These are phyloP conservation scores for Heliocidaris erythrogramma DNA, from an alignment of 35 echinoderm and acorn worm genomes.

Conservation along the genomic window DNA sequence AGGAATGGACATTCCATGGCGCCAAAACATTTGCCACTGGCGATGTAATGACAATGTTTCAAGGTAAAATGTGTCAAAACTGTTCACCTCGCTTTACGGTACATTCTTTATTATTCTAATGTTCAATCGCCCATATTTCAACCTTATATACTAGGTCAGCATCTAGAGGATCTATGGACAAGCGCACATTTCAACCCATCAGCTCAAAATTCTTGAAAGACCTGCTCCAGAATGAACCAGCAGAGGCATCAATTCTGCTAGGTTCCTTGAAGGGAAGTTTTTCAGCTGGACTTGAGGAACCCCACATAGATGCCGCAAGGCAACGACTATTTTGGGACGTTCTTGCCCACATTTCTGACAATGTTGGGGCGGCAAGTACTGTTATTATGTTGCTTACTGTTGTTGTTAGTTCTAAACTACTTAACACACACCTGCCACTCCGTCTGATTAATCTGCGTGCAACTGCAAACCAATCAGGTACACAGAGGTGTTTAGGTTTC, in stretches of 20 bases:
- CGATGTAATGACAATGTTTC: too few relatives aligned
- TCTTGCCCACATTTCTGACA: slow-evolving; percentile 51
- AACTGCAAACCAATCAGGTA: neutral
- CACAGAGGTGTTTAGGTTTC: neutral
- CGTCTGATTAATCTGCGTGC: slow-evolving; percentile 12
- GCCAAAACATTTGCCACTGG: too few relatives aligned
- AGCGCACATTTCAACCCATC: neutral
- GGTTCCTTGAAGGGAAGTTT: slow-evolving; percentile 51
- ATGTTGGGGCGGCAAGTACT: slow-evolving; percentile 39
- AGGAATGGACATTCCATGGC: too few relatives aligned
- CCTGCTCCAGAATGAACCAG: slow-evolving; percentile 38
- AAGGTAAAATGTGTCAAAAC: too few relatives aligned
- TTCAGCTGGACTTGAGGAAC: slow-evolving; percentile 48
- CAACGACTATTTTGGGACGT: slow-evolving; percentile 43
- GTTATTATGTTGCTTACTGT: slow-evolving; percentile 57
- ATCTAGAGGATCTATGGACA: neutral
- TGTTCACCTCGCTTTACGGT: neutral
- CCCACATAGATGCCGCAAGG: slow-evolving; percentile 47
- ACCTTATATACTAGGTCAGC: neutral
- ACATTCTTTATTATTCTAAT: neutral
- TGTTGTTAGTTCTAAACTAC: slow-evolving; percentile 46
- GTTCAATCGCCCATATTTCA: neutral
- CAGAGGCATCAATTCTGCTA: slow-evolving; percentile 49
- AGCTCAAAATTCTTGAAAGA: slow-evolving; percentile 27
- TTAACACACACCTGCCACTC: slow-evolving; percentile 52